These are phyloP conservation scores for Chloromyia formosa DNA, from an alignment of 2,888 invertebrate species.

Conservation along the genomic window DNA sequence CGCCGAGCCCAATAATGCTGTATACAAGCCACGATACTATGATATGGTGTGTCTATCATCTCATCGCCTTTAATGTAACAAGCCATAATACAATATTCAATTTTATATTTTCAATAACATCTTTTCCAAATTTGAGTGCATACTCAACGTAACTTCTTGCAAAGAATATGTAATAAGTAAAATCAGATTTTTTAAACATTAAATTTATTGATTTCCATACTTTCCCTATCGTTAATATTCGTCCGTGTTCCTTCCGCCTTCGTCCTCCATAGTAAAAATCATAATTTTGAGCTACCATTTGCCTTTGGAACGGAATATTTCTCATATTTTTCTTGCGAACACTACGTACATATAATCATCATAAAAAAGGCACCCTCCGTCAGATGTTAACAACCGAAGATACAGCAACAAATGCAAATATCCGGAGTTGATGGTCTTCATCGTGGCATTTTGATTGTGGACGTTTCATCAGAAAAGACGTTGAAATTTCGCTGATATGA, in stretches of 20 bases:
- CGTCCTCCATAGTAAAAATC: not conserved
- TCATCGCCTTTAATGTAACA: no score
- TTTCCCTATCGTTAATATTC: conserved; percentile 20
- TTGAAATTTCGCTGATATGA: conserved; percentile 31
- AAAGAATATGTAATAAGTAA: conserved; percentile 25
- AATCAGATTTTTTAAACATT: conserved; percentile 27
- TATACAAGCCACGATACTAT: no score
- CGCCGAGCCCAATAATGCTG: no score
- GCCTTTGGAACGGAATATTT: conserved; percentile 10
- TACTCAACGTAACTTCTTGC: no score
- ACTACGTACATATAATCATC: conserved; percentile 43
- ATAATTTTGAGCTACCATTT: conserved; percentile 21
- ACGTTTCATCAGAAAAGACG: conserved; percentile 2
- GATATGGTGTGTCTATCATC: no score
- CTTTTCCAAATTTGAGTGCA: no score
- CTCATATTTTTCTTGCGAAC: conserved; percentile 28
- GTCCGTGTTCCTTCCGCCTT: not conserved
- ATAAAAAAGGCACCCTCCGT: conserved; percentile 39
- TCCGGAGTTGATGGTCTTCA: conserved; percentile 43
- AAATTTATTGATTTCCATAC: conserved; percentile 37
- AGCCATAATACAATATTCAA: no score
- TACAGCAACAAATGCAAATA: conserved; percentile 45
- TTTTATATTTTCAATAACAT: no score
- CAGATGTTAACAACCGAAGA: conserved; percentile 42
- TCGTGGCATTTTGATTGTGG: conserved; percentile 23